A percentile compares a stretch with the other conserved stretches of the same genome.
These are phyloP conservation scores for Tenthredo mesomela DNA, from an alignment of 2,888 invertebrate species.

Conservation along the genomic window DNA sequence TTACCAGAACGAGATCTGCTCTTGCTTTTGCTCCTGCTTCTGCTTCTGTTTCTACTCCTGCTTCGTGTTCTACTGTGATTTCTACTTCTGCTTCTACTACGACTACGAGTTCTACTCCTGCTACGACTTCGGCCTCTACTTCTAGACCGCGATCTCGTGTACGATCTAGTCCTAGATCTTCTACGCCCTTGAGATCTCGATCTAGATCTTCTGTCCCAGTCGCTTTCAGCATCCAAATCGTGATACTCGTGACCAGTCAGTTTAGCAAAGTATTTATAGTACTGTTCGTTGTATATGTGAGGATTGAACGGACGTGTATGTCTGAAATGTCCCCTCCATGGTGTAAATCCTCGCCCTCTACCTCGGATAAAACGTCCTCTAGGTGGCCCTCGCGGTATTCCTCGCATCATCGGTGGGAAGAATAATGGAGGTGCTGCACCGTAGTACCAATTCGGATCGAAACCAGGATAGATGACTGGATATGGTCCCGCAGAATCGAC, in stretches of 20 bases:
- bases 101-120: constrained; percentile 62
- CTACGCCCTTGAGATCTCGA: constrained; percentile 69
- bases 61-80: neutral
- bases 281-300: constrained; percentile 77
- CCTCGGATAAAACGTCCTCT: constrained; percentile 56
- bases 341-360: constrained; percentile 62
- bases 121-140: constrained; percentile 58
- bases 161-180: constrained; percentile 60
- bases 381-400: constrained; percentile 63
- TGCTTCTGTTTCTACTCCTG: neutral
- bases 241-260: constrained; percentile 81
- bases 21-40: constrained; percentile 7
- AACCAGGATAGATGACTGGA: constrained; percentile 68
- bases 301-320: constrained; percentile 73
- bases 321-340: constrained; percentile 63
- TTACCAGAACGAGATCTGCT: constrained; percentile 26
- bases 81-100: constrained; percentile 60
- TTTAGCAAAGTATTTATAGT: constrained; percentile 82
- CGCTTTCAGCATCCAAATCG: constrained; percentile 78
- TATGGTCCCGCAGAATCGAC: constrained; percentile 63
- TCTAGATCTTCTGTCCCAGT: constrained; percentile 67
- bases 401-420: constrained; percentile 66
- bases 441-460: constrained; percentile 71
- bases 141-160: constrained; percentile 64
- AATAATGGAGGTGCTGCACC: constrained; percentile 70